These are phyloP conservation scores for Capitulum mitella DNA, from an alignment of 2,888 invertebrate genomes.

Conservation along the genomic window DNA sequence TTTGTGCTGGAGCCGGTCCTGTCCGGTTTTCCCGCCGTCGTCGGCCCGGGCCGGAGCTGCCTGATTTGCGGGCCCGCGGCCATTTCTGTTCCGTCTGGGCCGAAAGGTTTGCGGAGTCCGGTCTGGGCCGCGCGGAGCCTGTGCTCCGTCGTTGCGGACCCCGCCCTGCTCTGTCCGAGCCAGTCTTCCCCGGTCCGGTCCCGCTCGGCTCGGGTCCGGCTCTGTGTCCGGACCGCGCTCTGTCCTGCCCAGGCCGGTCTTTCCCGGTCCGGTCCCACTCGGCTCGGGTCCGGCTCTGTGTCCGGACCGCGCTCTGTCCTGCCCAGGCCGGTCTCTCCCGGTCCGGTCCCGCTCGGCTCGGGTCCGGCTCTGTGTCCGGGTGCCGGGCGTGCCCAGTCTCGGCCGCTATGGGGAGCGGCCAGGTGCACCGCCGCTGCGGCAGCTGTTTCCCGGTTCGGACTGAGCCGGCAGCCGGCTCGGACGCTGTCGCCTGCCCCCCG, in stretches of 20 bases:
- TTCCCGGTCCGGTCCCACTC: constrained; percentile 14
- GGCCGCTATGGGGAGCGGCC: too few relatives aligned
- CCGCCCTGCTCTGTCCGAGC: constrained; percentile 24
- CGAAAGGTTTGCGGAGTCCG: not conserved
- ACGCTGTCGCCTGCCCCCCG: too few relatives aligned
- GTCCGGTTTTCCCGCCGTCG: not conserved
- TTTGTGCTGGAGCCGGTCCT: not conserved
- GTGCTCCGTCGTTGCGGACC: constrained; percentile 25
- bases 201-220: constrained; percentile 22
- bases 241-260: constrained; percentile 26
- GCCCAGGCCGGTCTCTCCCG: not conserved
- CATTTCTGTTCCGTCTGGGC: not conserved
- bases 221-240: constrained; percentile 26
- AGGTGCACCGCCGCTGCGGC: too few relatives aligned
- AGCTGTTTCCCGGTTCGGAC: too few relatives aligned
- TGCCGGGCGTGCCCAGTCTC: too few relatives aligned
- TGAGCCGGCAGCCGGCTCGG: too few relatives aligned
- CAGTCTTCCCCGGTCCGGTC: constrained; percentile 26
- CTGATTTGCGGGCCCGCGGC: not conserved
- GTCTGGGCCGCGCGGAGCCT: too few relatives aligned
- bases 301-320: not conserved
- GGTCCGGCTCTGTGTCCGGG: too few relatives aligned
- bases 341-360: not conserved
- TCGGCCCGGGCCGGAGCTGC: not conserved
- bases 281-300: not conserved